Evolutionary conservation across 2,888 invertebrate genomes (phyloP).

Genomic region (Chorisops tibialis): DNA sequence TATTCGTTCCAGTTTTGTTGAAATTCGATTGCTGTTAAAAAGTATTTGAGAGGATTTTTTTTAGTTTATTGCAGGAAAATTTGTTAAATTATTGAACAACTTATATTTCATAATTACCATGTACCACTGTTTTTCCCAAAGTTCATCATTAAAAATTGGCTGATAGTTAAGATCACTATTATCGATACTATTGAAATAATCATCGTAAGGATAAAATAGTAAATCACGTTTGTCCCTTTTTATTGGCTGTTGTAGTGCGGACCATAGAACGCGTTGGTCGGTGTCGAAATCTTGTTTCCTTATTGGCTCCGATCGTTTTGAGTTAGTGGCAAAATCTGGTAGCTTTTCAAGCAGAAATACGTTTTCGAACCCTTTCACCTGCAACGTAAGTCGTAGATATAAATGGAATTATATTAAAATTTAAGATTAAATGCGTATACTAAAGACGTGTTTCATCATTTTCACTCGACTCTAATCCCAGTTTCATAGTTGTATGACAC

Average conservation of each 20-base stretch:
- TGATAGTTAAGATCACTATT: neutral
- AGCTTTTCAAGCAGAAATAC: conserved; percentile 34
- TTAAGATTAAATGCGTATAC: too few species aligned
- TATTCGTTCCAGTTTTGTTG: conserved; percentile 10
- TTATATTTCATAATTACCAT: conserved; percentile 32
- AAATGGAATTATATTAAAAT: neutral
- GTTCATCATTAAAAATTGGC: conserved; percentile 70
- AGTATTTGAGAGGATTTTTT: neutral
- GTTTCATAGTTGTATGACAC: too few species aligned
- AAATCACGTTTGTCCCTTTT: conserved; percentile 36
- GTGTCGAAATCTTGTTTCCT: conserved; percentile 25
- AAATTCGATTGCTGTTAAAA: conserved; percentile 24
- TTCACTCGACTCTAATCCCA: too few species aligned
- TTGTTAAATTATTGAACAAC: neutral
- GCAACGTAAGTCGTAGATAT: neutral
- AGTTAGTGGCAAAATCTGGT: conserved; percentile 19
- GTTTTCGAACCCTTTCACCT: conserved; percentile 35
- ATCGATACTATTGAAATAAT: conserved; percentile 24
- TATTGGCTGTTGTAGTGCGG: conserved; percentile 34
- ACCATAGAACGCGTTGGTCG: conserved; percentile 36
- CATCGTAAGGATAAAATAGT: conserved; percentile 19
- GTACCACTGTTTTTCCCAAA: conserved; percentile 89
- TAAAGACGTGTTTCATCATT: too few species aligned
- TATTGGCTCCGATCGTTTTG: conserved; percentile 26
- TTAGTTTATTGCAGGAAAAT: neutral